Evolutionary conservation across 2,113 vertebrate genomes (phyloP).

Genomic region (Rattus rattus): DNA sequence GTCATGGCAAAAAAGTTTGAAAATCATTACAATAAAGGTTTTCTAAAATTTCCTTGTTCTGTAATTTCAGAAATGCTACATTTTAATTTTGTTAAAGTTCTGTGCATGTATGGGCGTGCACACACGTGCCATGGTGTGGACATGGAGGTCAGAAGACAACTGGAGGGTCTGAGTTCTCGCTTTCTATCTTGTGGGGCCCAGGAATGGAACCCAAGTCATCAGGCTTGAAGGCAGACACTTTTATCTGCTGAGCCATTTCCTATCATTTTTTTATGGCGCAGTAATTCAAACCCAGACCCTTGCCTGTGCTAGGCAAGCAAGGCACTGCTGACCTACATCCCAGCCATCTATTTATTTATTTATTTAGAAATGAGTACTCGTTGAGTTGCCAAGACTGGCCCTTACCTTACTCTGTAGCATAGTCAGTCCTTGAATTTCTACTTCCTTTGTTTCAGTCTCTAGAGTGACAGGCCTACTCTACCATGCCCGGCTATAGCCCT

Average conservation of each 20-base stretch:
- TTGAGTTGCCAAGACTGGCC: background rate
- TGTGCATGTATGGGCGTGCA: background rate
- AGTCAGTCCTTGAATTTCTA: background rate
- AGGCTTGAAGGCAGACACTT: background rate
- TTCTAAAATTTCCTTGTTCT: background rate
- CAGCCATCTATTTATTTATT: background rate
- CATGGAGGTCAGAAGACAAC: background rate
- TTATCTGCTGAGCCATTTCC: background rate
- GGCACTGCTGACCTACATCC: background rate
- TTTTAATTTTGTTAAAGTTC: background rate
- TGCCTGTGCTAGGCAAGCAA: background rate
- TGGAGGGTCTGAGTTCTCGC: background rate
- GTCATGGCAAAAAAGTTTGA: background rate
- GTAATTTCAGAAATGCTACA: background rate
- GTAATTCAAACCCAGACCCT: background rate
- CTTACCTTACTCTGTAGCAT: background rate
- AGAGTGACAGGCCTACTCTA: background rate
- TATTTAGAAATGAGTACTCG: background rate
- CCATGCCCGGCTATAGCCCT: background rate
- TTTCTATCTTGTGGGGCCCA: background rate
- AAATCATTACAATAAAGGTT: slow-evolving; percentile 4
- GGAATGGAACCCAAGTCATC: background rate
- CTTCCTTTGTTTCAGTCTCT: background rate
- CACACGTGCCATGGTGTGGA: background rate
- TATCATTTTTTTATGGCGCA: background rate